A percentile compares a stretch with the other conserved stretches of the same genome.
These are phyloP conservation scores for Sinhomidia bicolor DNA, from an alignment of 2,888 invertebrate genomes.

Conservation along the genomic window DNA sequence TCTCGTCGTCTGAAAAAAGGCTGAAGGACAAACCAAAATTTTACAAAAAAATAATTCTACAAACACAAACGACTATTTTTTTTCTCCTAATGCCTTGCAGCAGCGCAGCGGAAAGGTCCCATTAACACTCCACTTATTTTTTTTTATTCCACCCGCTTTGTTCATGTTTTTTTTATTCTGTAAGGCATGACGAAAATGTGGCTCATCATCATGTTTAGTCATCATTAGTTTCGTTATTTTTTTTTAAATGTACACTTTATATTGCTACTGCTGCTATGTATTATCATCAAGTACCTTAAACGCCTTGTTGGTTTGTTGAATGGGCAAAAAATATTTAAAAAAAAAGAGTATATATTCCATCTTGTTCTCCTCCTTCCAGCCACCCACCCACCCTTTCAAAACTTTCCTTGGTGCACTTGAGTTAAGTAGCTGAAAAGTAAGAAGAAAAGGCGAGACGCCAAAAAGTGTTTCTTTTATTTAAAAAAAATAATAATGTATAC, in stretches of 20 bases:
- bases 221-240: neutral
- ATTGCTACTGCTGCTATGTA: no score
- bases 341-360: no score
- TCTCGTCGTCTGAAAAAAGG: no score
- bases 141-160: neutral
- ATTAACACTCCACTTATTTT: neutral
- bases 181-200: neutral
- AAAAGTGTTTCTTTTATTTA: neutral
- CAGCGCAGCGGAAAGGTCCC: neutral
- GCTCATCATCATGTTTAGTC: neutral
- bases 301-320: no score
- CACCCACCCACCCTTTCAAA: neutral
- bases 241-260: no score
- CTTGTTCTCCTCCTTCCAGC: no score
- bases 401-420: neutral
- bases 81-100: neutral
- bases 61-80: no score
- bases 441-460: neutral
- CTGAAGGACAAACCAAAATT: no score
- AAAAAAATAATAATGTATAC: neutral
- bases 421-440: constrained; percentile 4
- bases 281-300: neutral
- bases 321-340: no score
- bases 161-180: neutral
- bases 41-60: no score